Evolutionary conservation across 53 echinoderm and acorn worm species (phyloP).

Genomic region (Stichopus horrens): DNA sequence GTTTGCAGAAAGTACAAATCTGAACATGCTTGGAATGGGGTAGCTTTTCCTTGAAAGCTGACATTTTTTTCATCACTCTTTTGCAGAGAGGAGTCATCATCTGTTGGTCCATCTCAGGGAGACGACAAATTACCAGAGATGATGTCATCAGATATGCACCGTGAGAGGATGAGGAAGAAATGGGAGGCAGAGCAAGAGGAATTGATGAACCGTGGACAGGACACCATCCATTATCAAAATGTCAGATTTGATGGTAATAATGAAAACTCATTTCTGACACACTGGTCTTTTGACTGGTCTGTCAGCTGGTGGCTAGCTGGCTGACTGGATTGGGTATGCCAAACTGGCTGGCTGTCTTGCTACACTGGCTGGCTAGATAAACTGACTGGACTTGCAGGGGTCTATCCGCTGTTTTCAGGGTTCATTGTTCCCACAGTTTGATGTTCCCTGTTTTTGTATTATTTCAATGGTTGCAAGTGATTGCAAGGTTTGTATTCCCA

Average conservation of each 20-base stretch:
- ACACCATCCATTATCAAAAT: constrained; percentile 88
- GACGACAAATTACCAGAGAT: constrained; percentile 70
- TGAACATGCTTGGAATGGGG: too few relatives aligned
- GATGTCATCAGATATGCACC: constrained; percentile 94
- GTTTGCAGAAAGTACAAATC: too few relatives aligned
- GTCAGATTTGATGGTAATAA: constrained; percentile 84
- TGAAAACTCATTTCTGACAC: background rate
- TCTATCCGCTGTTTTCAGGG: too few relatives aligned
- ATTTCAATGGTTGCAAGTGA: too few relatives aligned
- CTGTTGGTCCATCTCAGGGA: background rate
- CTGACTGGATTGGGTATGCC: too few relatives aligned
- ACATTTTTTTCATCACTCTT: background rate
- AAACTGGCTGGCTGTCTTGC: too few relatives aligned
- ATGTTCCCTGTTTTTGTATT: too few relatives aligned
- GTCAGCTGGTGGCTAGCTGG: background rate
- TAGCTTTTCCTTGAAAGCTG: too few relatives aligned
- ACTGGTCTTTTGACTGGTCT: background rate
- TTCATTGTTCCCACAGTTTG: too few relatives aligned
- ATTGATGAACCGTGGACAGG: constrained; percentile 54
- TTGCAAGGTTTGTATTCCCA: too few relatives aligned
- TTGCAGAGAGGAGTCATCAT: constrained; percentile 55
- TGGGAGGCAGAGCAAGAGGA: constrained; percentile 91
- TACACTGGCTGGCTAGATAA: too few relatives aligned
- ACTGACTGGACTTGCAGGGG: too few relatives aligned
- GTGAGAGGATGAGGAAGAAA: constrained; percentile 97